Evolutionary conservation across 2,888 invertebrate genomes (phyloP).

Genomic region (Disparrhopalites patrizii): DNA sequence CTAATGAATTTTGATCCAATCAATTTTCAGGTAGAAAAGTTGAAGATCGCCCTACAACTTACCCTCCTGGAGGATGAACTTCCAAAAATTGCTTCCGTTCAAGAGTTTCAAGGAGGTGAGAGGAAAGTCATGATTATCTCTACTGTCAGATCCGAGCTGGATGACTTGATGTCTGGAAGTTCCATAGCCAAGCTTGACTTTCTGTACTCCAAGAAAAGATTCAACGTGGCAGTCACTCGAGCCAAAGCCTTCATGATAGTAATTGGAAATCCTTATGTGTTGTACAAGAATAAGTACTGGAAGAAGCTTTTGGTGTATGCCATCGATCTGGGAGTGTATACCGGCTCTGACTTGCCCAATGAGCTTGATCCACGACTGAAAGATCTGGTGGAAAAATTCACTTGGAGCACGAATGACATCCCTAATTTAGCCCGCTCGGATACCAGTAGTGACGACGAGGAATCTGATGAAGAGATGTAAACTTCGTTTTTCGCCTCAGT

Average conservation of each 20-base stretch:
- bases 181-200: slow-evolving; percentile 11
- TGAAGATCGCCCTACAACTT: slow-evolving; percentile 58
- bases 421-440: neutral
- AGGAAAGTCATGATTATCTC: slow-evolving; percentile 68
- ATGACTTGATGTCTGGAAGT: neutral
- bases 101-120: slow-evolving; percentile 72
- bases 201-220: slow-evolving; percentile 55
- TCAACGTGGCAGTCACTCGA: slow-evolving; percentile 71
- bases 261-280: slow-evolving; percentile 56
- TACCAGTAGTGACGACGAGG: neutral
- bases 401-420: neutral
- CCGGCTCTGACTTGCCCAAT: slow-evolving; percentile 30
- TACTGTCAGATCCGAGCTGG: slow-evolving; percentile 57
- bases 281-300: slow-evolving; percentile 20
- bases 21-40: slow-evolving; percentile 60
- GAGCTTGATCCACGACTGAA: neutral
- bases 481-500: no score
- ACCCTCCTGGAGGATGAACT: slow-evolving; percentile 51
- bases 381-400: neutral
- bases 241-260: slow-evolving; percentile 66
- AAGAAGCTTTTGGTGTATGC: slow-evolving; percentile 20
- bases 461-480: neutral
- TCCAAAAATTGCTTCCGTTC: slow-evolving; percentile 74
- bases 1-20: neutral
- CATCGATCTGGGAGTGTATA: slow-evolving; percentile 27